Evolutionary conservation across 2,888 invertebrate genomes (phyloP), one percentile per base, ranked within the genome.

Genomic region (Autographa pulchrina): DNA sequence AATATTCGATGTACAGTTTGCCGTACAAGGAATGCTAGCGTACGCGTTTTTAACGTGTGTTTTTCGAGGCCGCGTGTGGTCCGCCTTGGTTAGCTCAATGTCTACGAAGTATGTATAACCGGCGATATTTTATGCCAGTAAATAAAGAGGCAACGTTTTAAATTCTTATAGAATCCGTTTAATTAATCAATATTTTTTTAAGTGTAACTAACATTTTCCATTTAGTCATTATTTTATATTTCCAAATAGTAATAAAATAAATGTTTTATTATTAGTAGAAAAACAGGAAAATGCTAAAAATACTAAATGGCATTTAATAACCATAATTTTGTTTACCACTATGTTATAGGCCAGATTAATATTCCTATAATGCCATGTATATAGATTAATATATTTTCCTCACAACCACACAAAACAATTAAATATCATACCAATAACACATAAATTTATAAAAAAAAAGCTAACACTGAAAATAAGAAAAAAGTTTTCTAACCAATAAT

Each of bases 51-150:
- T 74, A 79, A 74, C 72, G 78, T 74, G 75, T 80, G 71, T 77
- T 75, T 74, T 72, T 66, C 65, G 79, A 85, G 77, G 68, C 86
- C 88, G 90, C 88, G 88, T 90, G 90, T 88, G 90, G 89, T 89
- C 88, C 43, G 67, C 65, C 43, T 71, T 71, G 41, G 59, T 77
- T 60, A 43, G 61, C 52, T 61, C 13, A 20, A 56, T 73, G 59
- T n/a, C 18, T 67, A 18, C 32, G 41, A 65, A 63, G 8, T 25
- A 62, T 56, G 16, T 16, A 65, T 11, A 66, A 41, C 65, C 65
- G 65, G 64, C 65, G 58, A 32, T 25, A 56, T 25, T 20, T 7
- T 25, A 25, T 9, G 11, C 4, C 11, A 11, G 11, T 38, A 38
- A 38, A 38, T 38, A 54, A 7, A 20, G 3, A 11, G 2, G 4